A percentile compares a stretch with the other conserved stretches of the same genome.
phyloP scores from a whole-genome alignment of 2,797 vertebrate genomes.

The Macropus fuliginosus region DNA sequence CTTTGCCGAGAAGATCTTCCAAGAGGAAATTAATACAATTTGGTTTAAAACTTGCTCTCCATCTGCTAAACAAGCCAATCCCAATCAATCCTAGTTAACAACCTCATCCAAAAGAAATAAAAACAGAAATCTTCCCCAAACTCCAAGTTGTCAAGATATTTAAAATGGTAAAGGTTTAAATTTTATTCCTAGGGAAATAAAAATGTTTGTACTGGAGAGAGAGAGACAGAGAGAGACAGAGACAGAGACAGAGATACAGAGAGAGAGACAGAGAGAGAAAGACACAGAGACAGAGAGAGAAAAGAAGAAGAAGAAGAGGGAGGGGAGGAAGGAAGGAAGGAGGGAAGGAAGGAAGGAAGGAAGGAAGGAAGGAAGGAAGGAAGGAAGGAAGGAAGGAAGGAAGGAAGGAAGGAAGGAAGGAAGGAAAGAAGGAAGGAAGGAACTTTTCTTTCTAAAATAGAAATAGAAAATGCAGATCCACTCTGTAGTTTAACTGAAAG shows the following conservation, averaged over 20 bases:
- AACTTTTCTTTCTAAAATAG: background rate
- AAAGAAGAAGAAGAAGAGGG: too few relatives aligned
- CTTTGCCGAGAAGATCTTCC: background rate
- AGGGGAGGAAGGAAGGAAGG: too few relatives aligned
- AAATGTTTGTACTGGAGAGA: background rate
- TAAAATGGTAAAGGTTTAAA: background rate
- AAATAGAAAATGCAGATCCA: background rate
- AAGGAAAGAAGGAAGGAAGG: too few relatives aligned
- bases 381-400: too few relatives aligned
- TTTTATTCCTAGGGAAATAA: background rate
- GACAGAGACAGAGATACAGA: too few relatives aligned
- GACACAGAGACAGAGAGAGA: too few relatives aligned
- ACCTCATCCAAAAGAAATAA: background rate
- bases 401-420: too few relatives aligned
- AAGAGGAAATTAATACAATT: background rate
- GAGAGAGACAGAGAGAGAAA: too few relatives aligned
- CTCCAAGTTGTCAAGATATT: background rate
- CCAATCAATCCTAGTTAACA: background rate
- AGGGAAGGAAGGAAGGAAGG: too few relatives aligned
- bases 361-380: too few relatives aligned
- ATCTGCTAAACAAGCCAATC: background rate
- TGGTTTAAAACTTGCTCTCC: background rate
- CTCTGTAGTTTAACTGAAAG: background rate
- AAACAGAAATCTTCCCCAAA: background rate
- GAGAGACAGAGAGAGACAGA: background rate